A percentile compares a stretch with the other conserved stretches of the same genome.
Conservation (phyloP, 2,888 invertebrate genomes). For the Girardia tigrina region DNA sequence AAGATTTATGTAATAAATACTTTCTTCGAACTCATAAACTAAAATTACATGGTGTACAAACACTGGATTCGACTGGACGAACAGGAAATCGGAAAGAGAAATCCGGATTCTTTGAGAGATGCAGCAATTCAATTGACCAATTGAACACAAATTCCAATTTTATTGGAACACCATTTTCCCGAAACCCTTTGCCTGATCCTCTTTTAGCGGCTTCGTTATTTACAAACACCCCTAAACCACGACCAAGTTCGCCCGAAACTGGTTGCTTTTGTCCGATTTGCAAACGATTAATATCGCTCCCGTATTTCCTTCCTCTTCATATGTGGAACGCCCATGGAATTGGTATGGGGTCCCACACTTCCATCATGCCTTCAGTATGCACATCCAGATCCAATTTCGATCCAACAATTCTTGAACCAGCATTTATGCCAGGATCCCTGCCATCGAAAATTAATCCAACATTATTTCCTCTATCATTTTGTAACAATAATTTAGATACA, state of each 20-base stretch:
- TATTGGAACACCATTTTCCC: neutral
- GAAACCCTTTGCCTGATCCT: slow-evolving; percentile 12
- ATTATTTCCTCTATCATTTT: neutral
- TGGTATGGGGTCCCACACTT: neutral
- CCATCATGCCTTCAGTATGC: slow-evolving; percentile 7
- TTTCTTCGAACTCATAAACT: slow-evolving; percentile 36
- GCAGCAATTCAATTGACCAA: neutral
- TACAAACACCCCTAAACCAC: neutral
- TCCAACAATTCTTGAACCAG: neutral
- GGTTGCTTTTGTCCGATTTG: slow-evolving; percentile 20
- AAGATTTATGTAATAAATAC: slow-evolving; percentile 36
- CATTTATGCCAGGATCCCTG: neutral
- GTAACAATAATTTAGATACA: neutral
- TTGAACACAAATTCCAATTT: neutral
- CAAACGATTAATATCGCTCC: neutral
- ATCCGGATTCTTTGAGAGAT: slow-evolving; percentile 2
- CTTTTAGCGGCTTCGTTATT: neutral
- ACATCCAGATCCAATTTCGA: neutral
- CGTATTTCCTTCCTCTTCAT: slow-evolving; percentile 30
- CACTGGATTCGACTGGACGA: neutral
- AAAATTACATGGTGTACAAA: slow-evolving; percentile 34
- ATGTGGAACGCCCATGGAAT: slow-evolving; percentile 32
- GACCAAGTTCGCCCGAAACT: neutral
- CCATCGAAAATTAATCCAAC: neutral
- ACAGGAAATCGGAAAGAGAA: slow-evolving; percentile 1